Evolutionary conservation across 2,888 invertebrate genomes (phyloP), one percentile per base, ranked within the genome.

Genomic region (Neelides folsomi): DNA sequence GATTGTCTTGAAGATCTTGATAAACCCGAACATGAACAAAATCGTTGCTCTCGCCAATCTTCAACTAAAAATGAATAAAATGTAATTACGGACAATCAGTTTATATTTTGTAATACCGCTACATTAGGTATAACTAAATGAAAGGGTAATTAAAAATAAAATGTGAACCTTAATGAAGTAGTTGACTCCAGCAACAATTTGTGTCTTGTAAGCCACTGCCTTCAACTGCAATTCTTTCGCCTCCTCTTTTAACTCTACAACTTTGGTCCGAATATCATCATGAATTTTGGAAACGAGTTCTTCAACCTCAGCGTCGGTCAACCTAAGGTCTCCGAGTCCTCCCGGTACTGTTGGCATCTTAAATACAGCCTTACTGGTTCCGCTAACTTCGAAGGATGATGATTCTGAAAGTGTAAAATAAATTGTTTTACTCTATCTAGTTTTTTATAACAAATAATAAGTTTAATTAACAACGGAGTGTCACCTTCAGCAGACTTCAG

Each of bases 141-240:
- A 10, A 36, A 36, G 36, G 36, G 16, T 10, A 43, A 7, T 12
- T 16, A 12, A 16, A 36, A n/a, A 35, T 9, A 27, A 5, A 41
- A 10, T 13, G n/a, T 2, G 12, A 46, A 64, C 65, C 68, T 71
- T 72, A 8, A 70, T 67, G 60, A 71, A 71, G 59, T 65, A 71
- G 55, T 71, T 72, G 9, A 66, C 67, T 34, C 72, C 71, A 49
- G 71, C 70, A 13, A 72, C 72, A 18, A 71, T 65, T 56, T 72
- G 72, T 18, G 66, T 63, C 46, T 58, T 66, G 60, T 66, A 70
- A 6, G 51, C 45, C 7, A 67, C 46, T 1, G 69, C 66, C 35
- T 49, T 57, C 51, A 64, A 68, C 8, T 27, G 39, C 2, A 3
- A 16, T 7, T 9, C 15, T 10, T 9, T 13, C 40, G 19, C 12